phyloP scores from a whole-genome alignment of 2,888 invertebrate genomes.

The Drosophila formosana region DNA sequence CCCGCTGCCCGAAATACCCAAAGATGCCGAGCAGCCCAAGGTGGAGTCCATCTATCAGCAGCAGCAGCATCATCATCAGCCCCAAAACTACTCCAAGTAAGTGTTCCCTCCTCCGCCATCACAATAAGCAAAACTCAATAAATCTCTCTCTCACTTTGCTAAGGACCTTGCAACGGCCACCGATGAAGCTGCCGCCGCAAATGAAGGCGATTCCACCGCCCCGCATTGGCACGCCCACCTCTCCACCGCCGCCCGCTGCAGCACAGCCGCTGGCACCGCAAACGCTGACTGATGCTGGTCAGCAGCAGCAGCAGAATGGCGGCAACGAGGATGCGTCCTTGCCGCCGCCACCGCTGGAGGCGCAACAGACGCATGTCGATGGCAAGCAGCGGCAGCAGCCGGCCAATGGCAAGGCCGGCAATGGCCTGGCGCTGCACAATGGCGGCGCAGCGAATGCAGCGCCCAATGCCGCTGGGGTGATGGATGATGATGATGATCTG shows the following conservation, averaged over 20 bases:
- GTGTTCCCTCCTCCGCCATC: slow-evolving; percentile 44
- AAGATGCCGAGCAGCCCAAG: slow-evolving; percentile 84
- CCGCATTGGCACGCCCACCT: slow-evolving; percentile 83
- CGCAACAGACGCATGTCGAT: slow-evolving; percentile 54
- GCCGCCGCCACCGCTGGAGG: slow-evolving; percentile 80
- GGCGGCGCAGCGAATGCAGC: slow-evolving; percentile 38
- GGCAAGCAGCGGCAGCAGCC: slow-evolving; percentile 55
- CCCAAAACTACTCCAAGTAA: slow-evolving; percentile 83
- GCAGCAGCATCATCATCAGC: slow-evolving; percentile 63
- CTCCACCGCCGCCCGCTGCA: slow-evolving; percentile 75
- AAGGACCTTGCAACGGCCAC: slow-evolving; percentile 84
- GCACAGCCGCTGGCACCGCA: slow-evolving; percentile 37
- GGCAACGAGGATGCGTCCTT: slow-evolving; percentile 70
- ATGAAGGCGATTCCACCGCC: slow-evolving; percentile 85
- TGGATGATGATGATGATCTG: slow-evolving; percentile 82
- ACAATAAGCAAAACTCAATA: not conserved
- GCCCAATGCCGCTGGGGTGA: slow-evolving; percentile 14
- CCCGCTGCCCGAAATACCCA: slow-evolving; percentile 85
- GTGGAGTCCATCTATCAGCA: slow-evolving; percentile 81
- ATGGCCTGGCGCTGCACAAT: slow-evolving; percentile 68
- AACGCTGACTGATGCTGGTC: slow-evolving; percentile 15
- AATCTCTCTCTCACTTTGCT: not conserved
- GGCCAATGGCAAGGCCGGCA: slow-evolving; percentile 63
- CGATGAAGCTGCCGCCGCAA: slow-evolving; percentile 85
- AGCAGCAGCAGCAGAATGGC: slow-evolving; percentile 43